These are phyloP conservation scores for Camelus dromedarius DNA, from an alignment of 2,113 vertebrate species.

Conservation along the genomic window DNA sequence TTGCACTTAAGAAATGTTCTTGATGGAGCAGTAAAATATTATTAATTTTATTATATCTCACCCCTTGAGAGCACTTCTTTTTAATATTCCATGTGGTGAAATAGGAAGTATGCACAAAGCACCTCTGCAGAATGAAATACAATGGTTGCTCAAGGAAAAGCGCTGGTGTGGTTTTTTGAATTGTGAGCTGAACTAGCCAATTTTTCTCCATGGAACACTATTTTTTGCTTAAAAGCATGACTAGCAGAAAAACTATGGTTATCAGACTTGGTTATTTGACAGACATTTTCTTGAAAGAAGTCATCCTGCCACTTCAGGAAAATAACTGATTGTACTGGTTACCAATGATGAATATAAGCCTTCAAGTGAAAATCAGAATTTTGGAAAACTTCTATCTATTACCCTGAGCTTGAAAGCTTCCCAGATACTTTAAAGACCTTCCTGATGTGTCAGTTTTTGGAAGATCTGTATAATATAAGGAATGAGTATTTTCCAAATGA, in stretches of 20 bases:
- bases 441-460: background rate
- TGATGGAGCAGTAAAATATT: constrained; percentile 5
- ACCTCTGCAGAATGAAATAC: background rate
- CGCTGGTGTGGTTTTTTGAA: background rate
- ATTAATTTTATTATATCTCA: constrained; percentile 9
- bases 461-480: background rate
- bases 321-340: background rate
- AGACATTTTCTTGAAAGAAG: background rate
- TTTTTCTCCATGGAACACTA: background rate
- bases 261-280: background rate
- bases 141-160: background rate
- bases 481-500: background rate
- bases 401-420: background rate
- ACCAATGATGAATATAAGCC: background rate
- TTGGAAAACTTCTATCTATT: background rate
- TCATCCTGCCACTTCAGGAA: background rate
- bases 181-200: background rate
- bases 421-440: background rate
- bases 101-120: background rate
- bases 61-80: background rate
- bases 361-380: constrained; percentile 33
- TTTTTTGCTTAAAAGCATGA: constrained; percentile 1
- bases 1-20: background rate
- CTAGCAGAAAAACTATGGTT: background rate
- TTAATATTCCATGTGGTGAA: background rate